Conservation (phyloP, 2,888 invertebrate species). For the Scotopteryx bipunctaria region DNA sequence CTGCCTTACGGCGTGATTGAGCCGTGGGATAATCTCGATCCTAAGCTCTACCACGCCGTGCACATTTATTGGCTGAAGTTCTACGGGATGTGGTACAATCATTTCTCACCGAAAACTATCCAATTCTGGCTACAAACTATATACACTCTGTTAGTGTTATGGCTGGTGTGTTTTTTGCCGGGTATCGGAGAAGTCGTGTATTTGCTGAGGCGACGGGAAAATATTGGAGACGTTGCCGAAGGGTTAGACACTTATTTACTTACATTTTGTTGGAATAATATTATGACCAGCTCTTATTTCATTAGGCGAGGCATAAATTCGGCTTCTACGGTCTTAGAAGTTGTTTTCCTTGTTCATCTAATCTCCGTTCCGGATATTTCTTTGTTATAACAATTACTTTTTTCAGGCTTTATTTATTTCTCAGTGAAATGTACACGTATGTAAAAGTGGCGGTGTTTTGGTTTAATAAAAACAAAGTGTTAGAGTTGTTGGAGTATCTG, state of each 20-base stretch:
- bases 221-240: conserved; percentile 84
- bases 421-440: conserved; percentile 80
- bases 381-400: conserved; percentile 12
- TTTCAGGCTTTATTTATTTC: conserved; percentile 75
- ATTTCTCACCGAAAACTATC: conserved; percentile 51
- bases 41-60: conserved; percentile 69
- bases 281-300: conserved; percentile 44
- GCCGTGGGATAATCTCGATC: conserved; percentile 71
- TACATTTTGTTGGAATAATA: conserved; percentile 45
- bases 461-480: conserved; percentile 69
- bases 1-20: conserved; percentile 70
- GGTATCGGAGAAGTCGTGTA: conserved; percentile 86
- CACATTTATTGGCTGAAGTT: conserved; percentile 80
- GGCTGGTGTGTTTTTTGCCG: conserved; percentile 76
- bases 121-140: conserved; percentile 66
- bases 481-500: conserved; percentile 64
- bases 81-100: conserved; percentile 78
- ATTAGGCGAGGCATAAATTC: conserved; percentile 36
- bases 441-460: conserved; percentile 76
- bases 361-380: conserved; percentile 6
- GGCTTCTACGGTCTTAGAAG: conserved; percentile 8
- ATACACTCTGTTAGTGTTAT: conserved; percentile 66
- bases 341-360: conserved; percentile 25
- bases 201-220: conserved; percentile 85
- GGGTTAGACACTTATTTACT: conserved; percentile 63